Percentiles rank a stretch among this genome's conserved stretches.
These are phyloP conservation scores for Pungitius pungitius DNA, from an alignment of 2,113 vertebrate genomes.

Conservation along the genomic window DNA sequence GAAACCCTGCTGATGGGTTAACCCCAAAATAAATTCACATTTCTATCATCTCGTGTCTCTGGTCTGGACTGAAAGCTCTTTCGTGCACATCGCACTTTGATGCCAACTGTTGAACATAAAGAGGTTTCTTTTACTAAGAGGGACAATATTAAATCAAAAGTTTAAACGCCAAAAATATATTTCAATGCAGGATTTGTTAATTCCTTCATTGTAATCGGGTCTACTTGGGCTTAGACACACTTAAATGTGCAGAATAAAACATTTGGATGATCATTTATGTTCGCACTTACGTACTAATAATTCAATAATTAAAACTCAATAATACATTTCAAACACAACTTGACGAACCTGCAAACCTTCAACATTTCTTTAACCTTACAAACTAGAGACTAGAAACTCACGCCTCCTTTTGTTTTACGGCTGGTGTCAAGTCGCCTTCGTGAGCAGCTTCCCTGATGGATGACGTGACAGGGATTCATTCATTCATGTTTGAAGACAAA, in stretches of 20 bases:
- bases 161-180: background rate
- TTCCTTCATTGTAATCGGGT: background rate
- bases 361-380: background rate
- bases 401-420: constrained; percentile 16
- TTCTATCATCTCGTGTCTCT: constrained; percentile 12
- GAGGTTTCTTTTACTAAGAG: background rate
- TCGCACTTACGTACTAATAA: background rate
- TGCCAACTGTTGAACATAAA: background rate
- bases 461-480: constrained; percentile 14
- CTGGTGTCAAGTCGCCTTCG: constrained; percentile 2
- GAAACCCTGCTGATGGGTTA: constrained; percentile 33
- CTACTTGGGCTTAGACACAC: background rate
- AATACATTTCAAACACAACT: background rate
- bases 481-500: constrained; percentile 45
- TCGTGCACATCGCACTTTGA: background rate
- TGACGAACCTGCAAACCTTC: background rate
- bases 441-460: constrained; percentile 26
- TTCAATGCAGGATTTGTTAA: background rate
- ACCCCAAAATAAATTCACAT: constrained; percentile 8
- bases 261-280: background rate
- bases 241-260: background rate
- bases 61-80: constrained; percentile 13
- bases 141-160: background rate
- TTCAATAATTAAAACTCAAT: background rate
- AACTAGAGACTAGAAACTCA: background rate